Conservation (phyloP, 2,888 invertebrate genomes). For the Euproctis similis region DNA sequence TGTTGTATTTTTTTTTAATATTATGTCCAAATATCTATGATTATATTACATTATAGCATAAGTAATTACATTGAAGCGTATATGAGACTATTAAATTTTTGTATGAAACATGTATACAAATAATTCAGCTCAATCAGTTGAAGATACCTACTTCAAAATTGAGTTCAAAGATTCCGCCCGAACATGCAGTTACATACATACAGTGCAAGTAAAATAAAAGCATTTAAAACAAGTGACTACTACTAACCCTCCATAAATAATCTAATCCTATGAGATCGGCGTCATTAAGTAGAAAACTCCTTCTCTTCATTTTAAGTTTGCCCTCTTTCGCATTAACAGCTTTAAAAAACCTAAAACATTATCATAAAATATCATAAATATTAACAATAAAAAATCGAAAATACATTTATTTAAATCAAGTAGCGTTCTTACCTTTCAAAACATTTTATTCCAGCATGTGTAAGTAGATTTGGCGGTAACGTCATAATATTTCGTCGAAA, state of each 20-base stretch:
- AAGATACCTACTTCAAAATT: too few species aligned
- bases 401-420: neutral
- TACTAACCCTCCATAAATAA: constrained; percentile 92
- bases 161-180: too few species aligned
- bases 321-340: constrained; percentile 96
- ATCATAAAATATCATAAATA: too few species aligned
- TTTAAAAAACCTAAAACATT: constrained; percentile 89
- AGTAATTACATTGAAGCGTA: too few species aligned
- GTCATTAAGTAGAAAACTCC: constrained; percentile 92
- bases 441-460: constrained; percentile 96
- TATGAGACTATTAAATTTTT: too few species aligned
- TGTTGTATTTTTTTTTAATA: too few species aligned
- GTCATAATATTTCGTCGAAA: constrained; percentile 96
- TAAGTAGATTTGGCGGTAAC: constrained; percentile 91
- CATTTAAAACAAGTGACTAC: neutral
- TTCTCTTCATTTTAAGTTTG: constrained; percentile 90
- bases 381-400: too few species aligned
- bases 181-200: too few species aligned
- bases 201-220: neutral
- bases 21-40: too few species aligned
- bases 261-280: constrained; percentile 96
- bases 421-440: constrained; percentile 72
- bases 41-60: too few species aligned
- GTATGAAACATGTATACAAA: neutral
- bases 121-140: too few species aligned